phyloP scores from a whole-genome alignment of 1,140 invertebrate species.

The Paracyclopina nana region DNA sequence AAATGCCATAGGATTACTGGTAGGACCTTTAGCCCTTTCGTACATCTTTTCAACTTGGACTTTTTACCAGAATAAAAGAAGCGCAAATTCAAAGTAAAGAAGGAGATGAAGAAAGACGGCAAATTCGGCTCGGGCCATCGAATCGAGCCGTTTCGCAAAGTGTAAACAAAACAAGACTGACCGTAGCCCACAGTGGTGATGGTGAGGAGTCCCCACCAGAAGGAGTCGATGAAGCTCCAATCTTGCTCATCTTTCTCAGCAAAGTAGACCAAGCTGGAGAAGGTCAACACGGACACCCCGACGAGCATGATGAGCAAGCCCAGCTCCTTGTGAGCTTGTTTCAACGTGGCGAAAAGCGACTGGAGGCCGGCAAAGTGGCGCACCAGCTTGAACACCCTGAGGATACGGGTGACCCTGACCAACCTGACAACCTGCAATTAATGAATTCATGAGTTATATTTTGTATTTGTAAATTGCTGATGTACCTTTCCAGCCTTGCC shows the following conservation, averaged over 20 bases:
- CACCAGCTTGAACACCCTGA: constrained; percentile 15
- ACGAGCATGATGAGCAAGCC: constrained; percentile 11
- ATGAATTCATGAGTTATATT: too few species aligned
- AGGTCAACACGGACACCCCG: constrained; percentile 12
- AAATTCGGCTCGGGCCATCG: too few species aligned
- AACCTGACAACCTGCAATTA: too few species aligned
- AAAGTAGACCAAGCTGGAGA: constrained; percentile 17
- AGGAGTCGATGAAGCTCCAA: constrained; percentile 15
- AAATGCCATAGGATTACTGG: too few species aligned
- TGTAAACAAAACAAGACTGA: too few species aligned
- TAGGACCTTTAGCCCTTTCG: too few species aligned
- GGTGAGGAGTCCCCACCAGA: constrained; percentile 17
- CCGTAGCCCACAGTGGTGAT: constrained; percentile 15
- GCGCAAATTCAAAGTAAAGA: too few species aligned
- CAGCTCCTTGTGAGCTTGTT: constrained; percentile 14
- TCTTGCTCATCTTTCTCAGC: constrained; percentile 15
- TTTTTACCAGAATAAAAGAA: too few species aligned
- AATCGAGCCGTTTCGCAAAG: too few species aligned
- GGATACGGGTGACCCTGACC: constrained; percentile 13
- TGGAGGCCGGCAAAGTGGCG: constrained; percentile 16
- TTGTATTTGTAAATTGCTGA: too few species aligned
- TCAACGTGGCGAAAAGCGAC: constrained; percentile 12
- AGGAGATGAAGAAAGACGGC: too few species aligned
- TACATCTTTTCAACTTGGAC: too few species aligned
- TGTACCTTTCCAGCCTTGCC: constrained; percentile 15